phyloP scores from a whole-genome alignment of 2,888 invertebrate species.

The Eupithecia tripunctaria region DNA sequence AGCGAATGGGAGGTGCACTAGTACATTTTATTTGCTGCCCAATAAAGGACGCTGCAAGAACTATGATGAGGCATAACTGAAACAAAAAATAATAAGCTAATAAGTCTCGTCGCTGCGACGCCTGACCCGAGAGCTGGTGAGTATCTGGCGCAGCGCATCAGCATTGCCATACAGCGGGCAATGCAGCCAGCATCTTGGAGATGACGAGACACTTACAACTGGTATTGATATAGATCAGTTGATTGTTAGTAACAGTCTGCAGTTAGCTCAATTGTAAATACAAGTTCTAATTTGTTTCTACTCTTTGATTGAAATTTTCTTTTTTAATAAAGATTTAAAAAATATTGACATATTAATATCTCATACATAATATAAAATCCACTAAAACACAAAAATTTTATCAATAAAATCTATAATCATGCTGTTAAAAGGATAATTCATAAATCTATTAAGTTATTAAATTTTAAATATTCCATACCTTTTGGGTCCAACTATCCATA shows the following conservation, averaged over 20 bases:
- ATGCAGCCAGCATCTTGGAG: background rate
- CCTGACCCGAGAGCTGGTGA: background rate
- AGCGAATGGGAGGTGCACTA: background rate
- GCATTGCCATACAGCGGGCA: background rate
- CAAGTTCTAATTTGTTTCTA: background rate
- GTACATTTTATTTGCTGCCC: background rate
- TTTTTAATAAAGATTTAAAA: too few relatives aligned
- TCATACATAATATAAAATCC: too few relatives aligned
- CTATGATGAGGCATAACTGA: background rate
- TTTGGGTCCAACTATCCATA: background rate
- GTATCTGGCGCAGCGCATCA: background rate
- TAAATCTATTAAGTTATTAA: too few relatives aligned
- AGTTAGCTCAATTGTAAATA: background rate
- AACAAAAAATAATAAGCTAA: background rate
- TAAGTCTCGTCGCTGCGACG: background rate
- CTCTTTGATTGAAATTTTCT: background rate
- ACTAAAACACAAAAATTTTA: too few relatives aligned
- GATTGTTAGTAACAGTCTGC: background rate
- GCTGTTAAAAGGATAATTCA: too few relatives aligned
- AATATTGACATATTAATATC: too few relatives aligned
- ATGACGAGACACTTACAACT: too few relatives aligned
- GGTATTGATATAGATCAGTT: background rate
- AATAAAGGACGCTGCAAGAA: background rate
- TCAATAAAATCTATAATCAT: too few relatives aligned
- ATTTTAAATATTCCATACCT: background rate